Percentiles rank a stretch among this genome's conserved stretches.
These are phyloP conservation scores for Drosophila subquinaria DNA, from an alignment of 2,888 invertebrate genomes.

Conservation along the genomic window DNA sequence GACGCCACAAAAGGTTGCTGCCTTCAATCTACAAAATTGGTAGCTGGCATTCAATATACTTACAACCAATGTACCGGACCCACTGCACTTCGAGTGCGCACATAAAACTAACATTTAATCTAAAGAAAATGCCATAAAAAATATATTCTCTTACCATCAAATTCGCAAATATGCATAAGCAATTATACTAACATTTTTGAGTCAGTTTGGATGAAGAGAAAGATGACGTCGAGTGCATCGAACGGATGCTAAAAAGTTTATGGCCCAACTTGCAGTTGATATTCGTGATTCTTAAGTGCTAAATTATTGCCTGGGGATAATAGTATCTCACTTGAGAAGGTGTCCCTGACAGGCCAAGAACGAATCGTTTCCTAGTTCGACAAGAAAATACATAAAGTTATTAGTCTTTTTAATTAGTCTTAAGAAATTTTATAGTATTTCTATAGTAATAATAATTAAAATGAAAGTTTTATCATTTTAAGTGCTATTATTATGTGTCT, in stretches of 20 bases:
- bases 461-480: neutral
- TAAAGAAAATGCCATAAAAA: conserved; percentile 60
- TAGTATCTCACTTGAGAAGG: conserved; percentile 23
- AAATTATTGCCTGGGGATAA: conserved; percentile 27
- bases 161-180: conserved; percentile 54
- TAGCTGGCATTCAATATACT: conserved; percentile 16
- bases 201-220: conserved; percentile 19
- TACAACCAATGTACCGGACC: neutral
- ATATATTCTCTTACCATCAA: conserved; percentile 44
- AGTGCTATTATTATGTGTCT: neutral
- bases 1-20: conserved; percentile 69
- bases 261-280: conserved; percentile 33
- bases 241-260: conserved; percentile 27
- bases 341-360: conserved; percentile 12
- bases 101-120: conserved; percentile 66
- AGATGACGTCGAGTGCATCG: conserved; percentile 30
- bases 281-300: conserved; percentile 42
- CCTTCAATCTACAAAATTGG: conserved; percentile 59
- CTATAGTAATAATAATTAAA: neutral
- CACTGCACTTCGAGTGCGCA: conserved; percentile 36
- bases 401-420: conserved; percentile 6
- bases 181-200: conserved; percentile 53
- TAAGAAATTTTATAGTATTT: neutral
- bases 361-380: conserved; percentile 14
- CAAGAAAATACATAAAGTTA: conserved; percentile 14